These are phyloP conservation scores for Pangasius djambal DNA, from an alignment of 2,797 vertebrate species.

Conservation along the genomic window DNA sequence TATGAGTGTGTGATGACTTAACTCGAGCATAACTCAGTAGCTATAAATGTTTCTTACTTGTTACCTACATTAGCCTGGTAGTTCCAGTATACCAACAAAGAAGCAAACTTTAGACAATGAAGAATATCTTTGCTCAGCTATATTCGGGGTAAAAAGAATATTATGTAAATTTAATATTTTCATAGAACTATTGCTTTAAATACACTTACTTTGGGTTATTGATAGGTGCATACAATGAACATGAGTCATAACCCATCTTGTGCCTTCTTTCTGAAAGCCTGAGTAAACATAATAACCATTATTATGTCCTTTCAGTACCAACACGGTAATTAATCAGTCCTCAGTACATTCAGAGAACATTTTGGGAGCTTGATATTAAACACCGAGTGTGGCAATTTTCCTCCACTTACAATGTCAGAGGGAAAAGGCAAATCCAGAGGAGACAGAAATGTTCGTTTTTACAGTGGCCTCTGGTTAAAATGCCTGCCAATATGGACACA, in stretches of 20 bases:
- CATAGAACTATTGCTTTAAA: background rate
- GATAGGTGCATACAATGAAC: background rate
- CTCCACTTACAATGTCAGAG: constrained; percentile 59
- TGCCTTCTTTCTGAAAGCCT: constrained; percentile 34
- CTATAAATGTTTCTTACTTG: background rate
- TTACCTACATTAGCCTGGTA: background rate
- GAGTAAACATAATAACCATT: constrained; percentile 52
- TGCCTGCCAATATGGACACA: constrained; percentile 58
- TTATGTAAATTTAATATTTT: background rate
- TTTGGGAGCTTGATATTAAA: constrained; percentile 43
- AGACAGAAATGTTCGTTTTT: constrained; percentile 55
- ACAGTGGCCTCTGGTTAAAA: constrained; percentile 59
- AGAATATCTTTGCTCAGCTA: background rate
- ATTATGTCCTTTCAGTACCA: constrained; percentile 57
- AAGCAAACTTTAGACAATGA: background rate
- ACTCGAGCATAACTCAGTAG: background rate
- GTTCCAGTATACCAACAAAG: background rate
- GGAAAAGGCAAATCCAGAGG: constrained; percentile 40
- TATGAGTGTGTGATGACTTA: background rate
- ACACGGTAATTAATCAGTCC: constrained; percentile 61
- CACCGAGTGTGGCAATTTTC: constrained; percentile 14
- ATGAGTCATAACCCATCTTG: background rate
- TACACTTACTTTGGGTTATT: constrained; percentile 26
- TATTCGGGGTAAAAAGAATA: background rate
- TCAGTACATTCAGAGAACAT: constrained; percentile 41